Percentiles rank a stretch among this genome's conserved stretches.
phyloP scores from a whole-genome alignment of 2,888 invertebrate genomes.

The Ochropacha duplaris region DNA sequence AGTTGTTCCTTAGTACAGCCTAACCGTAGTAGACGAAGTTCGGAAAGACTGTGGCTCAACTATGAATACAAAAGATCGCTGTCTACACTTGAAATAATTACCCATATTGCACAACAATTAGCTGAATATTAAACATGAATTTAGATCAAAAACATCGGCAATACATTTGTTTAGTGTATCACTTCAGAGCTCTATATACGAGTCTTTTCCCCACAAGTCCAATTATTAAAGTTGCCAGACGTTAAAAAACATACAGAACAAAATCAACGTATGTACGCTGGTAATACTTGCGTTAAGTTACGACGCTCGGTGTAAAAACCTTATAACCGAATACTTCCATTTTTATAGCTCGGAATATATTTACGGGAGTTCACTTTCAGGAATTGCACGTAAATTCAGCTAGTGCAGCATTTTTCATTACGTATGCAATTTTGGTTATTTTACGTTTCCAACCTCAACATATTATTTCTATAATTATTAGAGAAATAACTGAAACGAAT shows the following conservation, averaged over 20 bases:
- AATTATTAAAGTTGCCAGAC: slow-evolving; percentile 1
- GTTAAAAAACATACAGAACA: slow-evolving; percentile 19
- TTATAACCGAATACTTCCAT: slow-evolving; percentile 67
- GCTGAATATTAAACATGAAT: too few species aligned
- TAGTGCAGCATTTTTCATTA: slow-evolving; percentile 61
- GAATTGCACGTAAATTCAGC: slow-evolving; percentile 67
- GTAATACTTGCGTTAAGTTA: slow-evolving; percentile 41
- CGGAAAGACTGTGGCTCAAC: too few species aligned
- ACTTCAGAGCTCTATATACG: background rate
- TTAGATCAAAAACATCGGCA: too few species aligned
- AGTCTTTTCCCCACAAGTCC: background rate
- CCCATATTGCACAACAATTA: too few species aligned
- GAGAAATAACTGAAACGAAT: too few species aligned
- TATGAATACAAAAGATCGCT: too few species aligned
- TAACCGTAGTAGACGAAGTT: too few species aligned
- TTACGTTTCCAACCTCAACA: background rate
- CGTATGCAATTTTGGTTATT: slow-evolving; percentile 10
- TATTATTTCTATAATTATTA: background rate
- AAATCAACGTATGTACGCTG: slow-evolving; percentile 15
- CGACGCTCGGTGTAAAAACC: slow-evolving; percentile 64
- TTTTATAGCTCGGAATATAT: slow-evolving; percentile 72
- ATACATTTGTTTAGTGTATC: too few species aligned
- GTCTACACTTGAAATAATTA: too few species aligned
- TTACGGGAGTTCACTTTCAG: slow-evolving; percentile 70
- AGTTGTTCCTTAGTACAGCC: too few species aligned